Evolutionary conservation across 2,797 vertebrate genomes (phyloP), one percentile per base, ranked within the genome.

Genomic region (Petrocephalus sullivani): DNA sequence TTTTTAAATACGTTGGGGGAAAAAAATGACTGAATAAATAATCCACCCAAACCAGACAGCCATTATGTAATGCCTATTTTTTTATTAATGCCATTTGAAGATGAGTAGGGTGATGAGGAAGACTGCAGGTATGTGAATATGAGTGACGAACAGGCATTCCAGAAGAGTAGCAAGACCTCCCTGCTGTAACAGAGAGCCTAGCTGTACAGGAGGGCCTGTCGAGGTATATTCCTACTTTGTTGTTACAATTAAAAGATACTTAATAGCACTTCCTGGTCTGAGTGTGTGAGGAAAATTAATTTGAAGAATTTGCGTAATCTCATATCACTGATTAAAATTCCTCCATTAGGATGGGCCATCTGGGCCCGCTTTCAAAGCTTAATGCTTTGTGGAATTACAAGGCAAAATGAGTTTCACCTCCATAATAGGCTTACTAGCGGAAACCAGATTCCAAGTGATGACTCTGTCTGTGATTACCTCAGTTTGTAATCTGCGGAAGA

Each of bases 321-420:
- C 87, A 88, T 83, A 58, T 61, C 87, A 5, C 57, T 53, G 57
- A 88, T 88, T 58, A 84, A 88, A 88, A 88, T 51, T 88, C 81
- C 57, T 83, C 57, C 37, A 88, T 88, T 53, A 64, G 41, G 49
- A 57, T 23, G 57, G 64, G 58, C 19, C 46, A 21, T 19, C 37
- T 83, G 56, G 57, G 81, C 23, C 41, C 49, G 58, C 81, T 51
- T 56, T 83, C 57, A 12, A 64, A 75, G 21, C 41, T 64, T 88
- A 56, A 67, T 85, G 61, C 88, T 85, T 88, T 57, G 84, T 88
- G 88, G 83, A 85, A 88, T 85, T 85, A 88, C 83, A 85, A 85
- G 88, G 49, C 83, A 67, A 71, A 88, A 88, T 88, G 84, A 71
- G 83, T 88, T 88, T 88, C 88, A 85, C 88, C 88, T 88, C 82